Evolutionary conservation across 2,888 invertebrate genomes (phyloP).

Genomic region (Lydus trimaculatus): DNA sequence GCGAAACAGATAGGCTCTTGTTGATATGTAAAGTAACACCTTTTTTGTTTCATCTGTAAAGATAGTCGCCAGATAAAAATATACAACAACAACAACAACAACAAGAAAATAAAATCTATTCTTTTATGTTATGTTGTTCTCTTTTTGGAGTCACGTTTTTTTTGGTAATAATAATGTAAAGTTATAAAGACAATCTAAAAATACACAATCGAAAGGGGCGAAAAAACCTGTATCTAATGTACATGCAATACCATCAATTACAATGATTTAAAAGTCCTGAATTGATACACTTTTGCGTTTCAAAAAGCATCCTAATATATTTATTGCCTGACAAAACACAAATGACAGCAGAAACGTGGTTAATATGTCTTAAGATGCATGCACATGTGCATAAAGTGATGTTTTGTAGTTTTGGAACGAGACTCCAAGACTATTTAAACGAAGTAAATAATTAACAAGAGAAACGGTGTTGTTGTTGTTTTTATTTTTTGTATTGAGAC

Average conservation of each 20-base stretch:
- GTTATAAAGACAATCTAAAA: slow-evolving; percentile 42
- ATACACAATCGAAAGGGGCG: slow-evolving; percentile 44
- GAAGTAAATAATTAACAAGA: slow-evolving; percentile 9
- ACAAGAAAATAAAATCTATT: background rate
- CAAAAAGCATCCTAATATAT: slow-evolving; percentile 27
- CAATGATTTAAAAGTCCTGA: slow-evolving; percentile 50
- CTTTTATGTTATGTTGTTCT: slow-evolving; percentile 32
- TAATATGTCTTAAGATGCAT: slow-evolving; percentile 16
- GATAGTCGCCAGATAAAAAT: slow-evolving; percentile 46
- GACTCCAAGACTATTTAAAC: background rate
- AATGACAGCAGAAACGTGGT: slow-evolving; percentile 38
- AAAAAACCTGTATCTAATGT: background rate
- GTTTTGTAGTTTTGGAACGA: slow-evolving; percentile 3
- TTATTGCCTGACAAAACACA: slow-evolving; percentile 50
- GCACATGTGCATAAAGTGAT: slow-evolving; percentile 11
- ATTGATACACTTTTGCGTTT: slow-evolving; percentile 46
- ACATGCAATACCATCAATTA: slow-evolving; percentile 50
- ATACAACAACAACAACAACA: slow-evolving; percentile 37
- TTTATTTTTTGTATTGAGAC: background rate
- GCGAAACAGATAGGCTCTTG: slow-evolving; percentile 33
- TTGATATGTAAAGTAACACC: slow-evolving; percentile 44
- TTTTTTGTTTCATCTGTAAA: slow-evolving; percentile 41
- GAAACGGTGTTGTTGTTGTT: background rate
- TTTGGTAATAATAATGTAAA: slow-evolving; percentile 22
- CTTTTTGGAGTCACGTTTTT: slow-evolving; percentile 41